Conservation (phyloP, 2,113 vertebrate species). For the Fregata magnificens region DNA sequence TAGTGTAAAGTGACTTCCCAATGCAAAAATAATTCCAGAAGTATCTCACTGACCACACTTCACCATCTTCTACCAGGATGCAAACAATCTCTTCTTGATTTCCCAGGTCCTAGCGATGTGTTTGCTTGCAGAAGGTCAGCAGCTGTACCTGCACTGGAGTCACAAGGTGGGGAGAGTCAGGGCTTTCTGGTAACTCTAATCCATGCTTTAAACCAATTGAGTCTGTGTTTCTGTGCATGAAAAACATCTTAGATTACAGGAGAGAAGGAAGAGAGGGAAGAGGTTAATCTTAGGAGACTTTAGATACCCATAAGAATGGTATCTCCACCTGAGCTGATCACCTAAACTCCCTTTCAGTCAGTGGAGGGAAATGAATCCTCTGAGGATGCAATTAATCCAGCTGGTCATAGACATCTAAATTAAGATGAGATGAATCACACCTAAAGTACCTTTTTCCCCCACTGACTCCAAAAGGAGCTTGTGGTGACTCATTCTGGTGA, state of each 20-base stretch:
- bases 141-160: slow-evolving; percentile 85
- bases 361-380: not conserved
- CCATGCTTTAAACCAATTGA: not conserved
- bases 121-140: slow-evolving; percentile 85
- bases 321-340: not conserved
- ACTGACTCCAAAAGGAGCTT: not conserved
- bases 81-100: slow-evolving; percentile 18
- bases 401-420: not conserved
- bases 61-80: not conserved
- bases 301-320: not conserved
- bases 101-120: slow-evolving; percentile 84
- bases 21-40: not conserved
- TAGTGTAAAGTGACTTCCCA: not conserved
- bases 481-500: slow-evolving; percentile 13
- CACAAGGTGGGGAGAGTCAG: slow-evolving; percentile 83
- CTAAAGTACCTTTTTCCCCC: not conserved
- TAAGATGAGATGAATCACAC: not conserved
- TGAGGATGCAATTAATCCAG: not conserved
- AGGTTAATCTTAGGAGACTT: not conserved
- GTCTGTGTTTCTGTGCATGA: not conserved
- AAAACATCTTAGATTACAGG: not conserved
- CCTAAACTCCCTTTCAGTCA: not conserved
- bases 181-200: not conserved
- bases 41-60: not conserved
- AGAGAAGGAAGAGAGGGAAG: not conserved